Conservation (phyloP, 2,797 vertebrate genomes). For the Crenuchus spilurus region DNA sequence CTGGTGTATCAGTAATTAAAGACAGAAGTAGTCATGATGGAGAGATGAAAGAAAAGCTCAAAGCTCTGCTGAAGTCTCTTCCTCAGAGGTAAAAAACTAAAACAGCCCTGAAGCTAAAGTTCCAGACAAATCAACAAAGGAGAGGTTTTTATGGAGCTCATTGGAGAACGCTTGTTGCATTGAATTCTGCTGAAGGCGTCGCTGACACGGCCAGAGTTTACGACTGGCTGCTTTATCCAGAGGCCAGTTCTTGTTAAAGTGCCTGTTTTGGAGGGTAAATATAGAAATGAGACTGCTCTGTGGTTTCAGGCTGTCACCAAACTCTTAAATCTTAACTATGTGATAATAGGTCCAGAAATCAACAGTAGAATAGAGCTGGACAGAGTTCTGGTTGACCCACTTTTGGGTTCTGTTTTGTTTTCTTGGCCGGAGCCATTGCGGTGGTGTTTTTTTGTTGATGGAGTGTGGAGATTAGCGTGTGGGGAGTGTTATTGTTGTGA, state of each 20-base stretch:
- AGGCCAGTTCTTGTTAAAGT: not conserved
- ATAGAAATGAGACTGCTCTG: conserved; percentile 21
- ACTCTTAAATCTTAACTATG: conserved; percentile 44
- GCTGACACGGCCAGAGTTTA: not conserved
- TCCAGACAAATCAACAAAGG: not conserved
- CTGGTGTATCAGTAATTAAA: too few species aligned
- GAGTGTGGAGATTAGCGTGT: not conserved
- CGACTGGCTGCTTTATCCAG: not conserved
- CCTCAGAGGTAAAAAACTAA: not conserved
- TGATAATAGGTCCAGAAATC: conserved; percentile 58
- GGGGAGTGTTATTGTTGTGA: not conserved
- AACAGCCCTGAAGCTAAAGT: not conserved
- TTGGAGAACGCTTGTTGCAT: not conserved
- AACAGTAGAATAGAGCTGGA: conserved; percentile 46
- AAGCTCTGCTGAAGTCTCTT: not conserved
- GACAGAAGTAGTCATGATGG: not conserved
- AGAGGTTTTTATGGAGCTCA: not conserved
- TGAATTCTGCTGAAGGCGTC: not conserved
- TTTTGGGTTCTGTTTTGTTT: not conserved
- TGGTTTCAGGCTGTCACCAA: not conserved
- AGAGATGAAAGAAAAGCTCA: conserved; percentile 1
- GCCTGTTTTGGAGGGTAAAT: not conserved
- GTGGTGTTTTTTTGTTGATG: not conserved
- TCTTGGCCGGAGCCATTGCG: not conserved
- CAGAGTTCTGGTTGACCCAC: conserved; percentile 34